Percentiles rank a stretch among this genome's conserved stretches.
Conservation (phyloP, 2,888 invertebrate species). For the Pollenia griseotomentosa region DNA sequence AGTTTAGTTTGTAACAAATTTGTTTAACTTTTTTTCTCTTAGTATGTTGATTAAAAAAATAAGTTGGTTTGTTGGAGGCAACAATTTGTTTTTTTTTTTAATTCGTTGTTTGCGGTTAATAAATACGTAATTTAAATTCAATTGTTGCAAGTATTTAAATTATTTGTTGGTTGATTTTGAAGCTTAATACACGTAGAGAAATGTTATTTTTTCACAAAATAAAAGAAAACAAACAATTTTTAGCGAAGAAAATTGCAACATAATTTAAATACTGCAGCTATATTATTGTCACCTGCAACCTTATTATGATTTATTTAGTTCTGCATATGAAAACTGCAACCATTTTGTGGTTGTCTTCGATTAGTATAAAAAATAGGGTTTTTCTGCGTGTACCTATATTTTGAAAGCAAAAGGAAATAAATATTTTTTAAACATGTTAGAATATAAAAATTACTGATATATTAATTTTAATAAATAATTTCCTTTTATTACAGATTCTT, state of each 20-base stretch:
- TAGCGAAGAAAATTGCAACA: no score
- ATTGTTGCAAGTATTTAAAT: conserved; percentile 22
- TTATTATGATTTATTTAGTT: no score
- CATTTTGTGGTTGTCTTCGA: not conserved
- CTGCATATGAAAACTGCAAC: not conserved
- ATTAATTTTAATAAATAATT: no score
- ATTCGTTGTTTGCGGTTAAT: conserved; percentile 41
- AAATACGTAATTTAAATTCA: conserved; percentile 48
- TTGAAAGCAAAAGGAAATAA: not conserved
- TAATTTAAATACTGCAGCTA: no score
- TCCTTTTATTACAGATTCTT: no score
- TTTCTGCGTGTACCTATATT: no score
- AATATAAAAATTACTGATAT: not conserved
- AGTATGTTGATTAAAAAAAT: not conserved
- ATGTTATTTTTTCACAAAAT: no score
- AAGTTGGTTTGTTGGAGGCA: not conserved
- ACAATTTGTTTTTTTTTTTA: conserved; percentile 10
- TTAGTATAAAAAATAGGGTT: no score
- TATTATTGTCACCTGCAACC: no score
- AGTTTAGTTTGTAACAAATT: conserved; percentile 39
- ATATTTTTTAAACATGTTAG: not conserved
- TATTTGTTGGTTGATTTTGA: conserved; percentile 1
- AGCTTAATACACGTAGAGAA: no score
- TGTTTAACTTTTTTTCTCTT: conserved; percentile 21
- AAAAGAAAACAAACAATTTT: no score